A percentile compares a stretch with the other conserved stretches of the same genome.
phyloP scores from a whole-genome alignment of 2,797 vertebrate genomes.

The Rhincodon typus region DNA sequence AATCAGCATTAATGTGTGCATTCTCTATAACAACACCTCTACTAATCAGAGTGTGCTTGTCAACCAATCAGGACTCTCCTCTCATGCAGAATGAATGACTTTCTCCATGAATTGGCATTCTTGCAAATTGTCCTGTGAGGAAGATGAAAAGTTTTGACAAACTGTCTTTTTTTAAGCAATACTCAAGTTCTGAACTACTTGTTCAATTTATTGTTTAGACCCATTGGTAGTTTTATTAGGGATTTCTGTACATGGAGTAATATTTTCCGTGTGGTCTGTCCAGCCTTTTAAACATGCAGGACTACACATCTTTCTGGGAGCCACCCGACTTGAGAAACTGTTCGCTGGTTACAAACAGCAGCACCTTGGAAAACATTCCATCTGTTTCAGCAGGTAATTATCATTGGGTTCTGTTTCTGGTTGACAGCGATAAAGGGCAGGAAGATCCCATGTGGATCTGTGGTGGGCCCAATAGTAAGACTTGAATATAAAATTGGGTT shows the following conservation, averaged over 20 bases:
- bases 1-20: too few species aligned
- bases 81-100: too few species aligned
- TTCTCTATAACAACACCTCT: too few species aligned
- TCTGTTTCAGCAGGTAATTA: conserved; percentile 59
- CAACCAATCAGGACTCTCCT: too few species aligned
- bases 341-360: conserved; percentile 43
- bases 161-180: too few species aligned
- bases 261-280: conserved; percentile 43
- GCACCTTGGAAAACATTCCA: conserved; percentile 52
- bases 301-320: conserved; percentile 69
- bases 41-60: too few species aligned
- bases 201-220: not conserved
- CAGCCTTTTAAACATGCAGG: conserved; percentile 60
- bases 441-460: not conserved
- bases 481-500: not conserved
- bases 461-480: not conserved
- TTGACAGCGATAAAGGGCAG: not conserved
- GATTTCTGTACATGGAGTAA: not conserved
- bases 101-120: too few species aligned
- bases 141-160: too few species aligned
- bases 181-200: not conserved
- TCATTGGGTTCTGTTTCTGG: not conserved
- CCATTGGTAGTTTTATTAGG: not conserved
- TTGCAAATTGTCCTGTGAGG: too few species aligned
- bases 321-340: conserved; percentile 70